These are phyloP conservation scores for Scartelaos histophorus DNA, from an alignment of 2,113 vertebrate species.

Conservation along the genomic window DNA sequence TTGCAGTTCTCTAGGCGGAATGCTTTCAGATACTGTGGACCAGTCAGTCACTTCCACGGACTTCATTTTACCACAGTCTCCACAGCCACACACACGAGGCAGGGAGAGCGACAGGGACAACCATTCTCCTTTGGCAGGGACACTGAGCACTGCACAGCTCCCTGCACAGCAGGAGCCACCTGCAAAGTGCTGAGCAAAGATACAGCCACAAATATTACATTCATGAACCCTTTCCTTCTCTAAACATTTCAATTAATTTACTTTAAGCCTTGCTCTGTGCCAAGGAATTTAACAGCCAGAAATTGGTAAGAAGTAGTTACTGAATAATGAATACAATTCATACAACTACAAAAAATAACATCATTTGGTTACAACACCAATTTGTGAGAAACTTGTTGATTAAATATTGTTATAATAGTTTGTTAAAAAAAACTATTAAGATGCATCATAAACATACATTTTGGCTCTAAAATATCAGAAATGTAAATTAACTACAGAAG, in stretches of 20 bases:
- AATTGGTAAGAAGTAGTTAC: not conserved
- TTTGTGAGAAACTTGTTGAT: no score
- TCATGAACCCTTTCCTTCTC: slow-evolving; percentile 43
- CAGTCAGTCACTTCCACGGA: slow-evolving; percentile 39
- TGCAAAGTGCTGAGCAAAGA: slow-evolving; percentile 52
- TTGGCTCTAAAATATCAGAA: no score
- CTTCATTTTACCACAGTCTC: slow-evolving; percentile 27
- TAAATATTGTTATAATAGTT: no score
- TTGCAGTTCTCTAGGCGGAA: not conserved
- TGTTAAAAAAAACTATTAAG: no score
- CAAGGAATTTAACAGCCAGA: slow-evolving; percentile 7
- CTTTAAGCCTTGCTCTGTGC: slow-evolving; percentile 33
- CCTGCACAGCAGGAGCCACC: slow-evolving; percentile 62
- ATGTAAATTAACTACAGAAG: no score
- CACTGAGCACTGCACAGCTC: slow-evolving; percentile 59
- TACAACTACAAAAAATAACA: no score
- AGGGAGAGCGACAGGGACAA: slow-evolving; percentile 37
- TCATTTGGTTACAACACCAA: no score
- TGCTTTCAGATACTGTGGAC: slow-evolving; percentile 8
- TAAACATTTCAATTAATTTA: slow-evolving; percentile 49
- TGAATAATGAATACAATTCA: not conserved
- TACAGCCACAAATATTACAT: slow-evolving; percentile 49
- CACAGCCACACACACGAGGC: slow-evolving; percentile 24
- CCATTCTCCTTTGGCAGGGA: slow-evolving; percentile 58
- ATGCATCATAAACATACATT: no score